Conservation (phyloP, 1,140 invertebrate species). For the Monomorium pharaonis region DNA sequence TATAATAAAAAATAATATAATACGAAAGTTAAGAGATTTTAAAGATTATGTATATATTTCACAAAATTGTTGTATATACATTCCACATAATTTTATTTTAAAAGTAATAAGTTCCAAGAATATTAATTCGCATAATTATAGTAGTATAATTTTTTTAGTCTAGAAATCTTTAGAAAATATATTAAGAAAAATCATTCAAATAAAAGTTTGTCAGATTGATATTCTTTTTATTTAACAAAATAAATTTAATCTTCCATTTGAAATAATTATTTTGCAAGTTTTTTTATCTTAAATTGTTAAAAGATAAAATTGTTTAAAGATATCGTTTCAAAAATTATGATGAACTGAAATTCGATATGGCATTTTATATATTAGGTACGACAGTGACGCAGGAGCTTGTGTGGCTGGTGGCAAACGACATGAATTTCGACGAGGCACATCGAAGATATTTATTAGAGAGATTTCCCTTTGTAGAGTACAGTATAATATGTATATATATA, state of each 20-base stretch:
- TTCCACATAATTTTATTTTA: no score
- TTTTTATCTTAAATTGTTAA: not conserved
- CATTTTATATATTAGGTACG: constrained; percentile 86
- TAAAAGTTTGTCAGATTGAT: no score
- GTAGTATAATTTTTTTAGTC: no score
- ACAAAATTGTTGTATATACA: no score
- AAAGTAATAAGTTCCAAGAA: no score
- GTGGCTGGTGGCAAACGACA: constrained; percentile 90
- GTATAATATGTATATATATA: not conserved
- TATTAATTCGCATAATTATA: no score
- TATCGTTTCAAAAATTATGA: not conserved
- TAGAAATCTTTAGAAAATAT: no score
- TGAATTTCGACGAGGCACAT: constrained; percentile 89
- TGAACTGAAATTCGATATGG: not conserved
- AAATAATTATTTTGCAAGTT: not conserved
- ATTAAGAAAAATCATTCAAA: no score
- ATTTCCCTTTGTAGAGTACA: constrained; percentile 92
- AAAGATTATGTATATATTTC: no score
- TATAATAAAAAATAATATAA: no score
- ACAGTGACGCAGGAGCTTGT: constrained; percentile 94
- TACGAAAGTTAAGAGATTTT: no score
- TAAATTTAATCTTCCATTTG: not conserved
- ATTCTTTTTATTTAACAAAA: no score
- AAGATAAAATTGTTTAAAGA: not conserved
- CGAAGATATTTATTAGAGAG: constrained; percentile 86